Base-by-base conservation (phyloP, 2,113 vertebrate species). In the Irena cyanogastra region DNA sequence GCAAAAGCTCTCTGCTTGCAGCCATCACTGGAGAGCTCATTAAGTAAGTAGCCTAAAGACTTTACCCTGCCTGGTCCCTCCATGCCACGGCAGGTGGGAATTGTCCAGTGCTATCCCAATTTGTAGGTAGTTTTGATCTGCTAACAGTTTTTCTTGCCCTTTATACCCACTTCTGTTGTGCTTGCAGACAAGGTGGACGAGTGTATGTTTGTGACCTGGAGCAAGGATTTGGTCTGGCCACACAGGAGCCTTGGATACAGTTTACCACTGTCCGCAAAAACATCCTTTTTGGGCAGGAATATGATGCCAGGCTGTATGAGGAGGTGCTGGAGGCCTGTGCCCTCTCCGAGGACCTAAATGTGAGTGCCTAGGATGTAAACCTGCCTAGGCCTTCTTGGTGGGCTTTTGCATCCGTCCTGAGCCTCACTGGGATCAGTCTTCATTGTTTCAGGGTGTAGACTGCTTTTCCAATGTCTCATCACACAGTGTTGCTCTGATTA, bases 231-330 rank as follows among this genome's bases (percentile, higher is more conserved):
- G 99, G 98, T 39, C 97, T 99, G 90, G 98, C 98, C 30, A 95
- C 98, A 13, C 99, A 99, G 98, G 99, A 99, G 82, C 98, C 99
- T 37, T 99, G 99, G 99, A 99, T 99, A 93, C 99, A 99, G 97
- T 99, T 99, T 68, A 98, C 98, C 53, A 98, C 98, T n/a, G 98
- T 99, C 35, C 98, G 98, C 31, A 98, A 99, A 94, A 99, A 99
- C 97, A 99, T 99, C 89, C 97, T 99, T 86, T 99, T 99, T 91
- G 99, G 99, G 63, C 98, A 96, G 91, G 93, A 98, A n/a, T 99
- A 98, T 49, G 90, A 99, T 21, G 97, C 97, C n/a, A 87, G 53
- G 52, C 98, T 99, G 41, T 99, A 99, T 44, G 89, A 98, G 83
- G 95, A 98, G 24, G 99, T 99, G 87, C 93, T 99, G 13, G 98